Conservation (phyloP, 1,140 invertebrate genomes). For the Magallana ariakensis region DNA sequence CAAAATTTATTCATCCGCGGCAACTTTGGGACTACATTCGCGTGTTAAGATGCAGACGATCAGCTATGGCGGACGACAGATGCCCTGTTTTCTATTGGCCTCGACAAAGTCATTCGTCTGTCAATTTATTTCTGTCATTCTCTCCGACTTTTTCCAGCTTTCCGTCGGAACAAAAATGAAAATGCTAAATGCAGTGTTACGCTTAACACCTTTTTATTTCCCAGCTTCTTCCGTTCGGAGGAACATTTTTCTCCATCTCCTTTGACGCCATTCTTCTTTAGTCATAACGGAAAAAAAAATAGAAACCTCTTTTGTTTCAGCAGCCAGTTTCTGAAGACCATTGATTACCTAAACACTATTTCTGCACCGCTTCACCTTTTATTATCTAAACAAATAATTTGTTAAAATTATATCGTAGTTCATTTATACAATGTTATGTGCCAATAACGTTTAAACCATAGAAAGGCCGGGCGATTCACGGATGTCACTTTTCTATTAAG, state of each 20-base stretch:
- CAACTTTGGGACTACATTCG: slow-evolving; percentile 58
- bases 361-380: neutral
- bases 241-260: neutral
- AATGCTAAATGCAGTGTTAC: slow-evolving; percentile 46
- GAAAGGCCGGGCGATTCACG: neutral
- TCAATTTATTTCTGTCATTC: slow-evolving; percentile 60
- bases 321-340: neutral
- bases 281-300: neutral
- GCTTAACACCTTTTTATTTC: slow-evolving; percentile 31
- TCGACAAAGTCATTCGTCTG: slow-evolving; percentile 58
- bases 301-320: neutral
- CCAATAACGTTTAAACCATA: slow-evolving; percentile 11
- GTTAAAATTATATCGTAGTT: neutral
- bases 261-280: neutral
- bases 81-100: slow-evolving; percentile 57
- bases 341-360: neutral
- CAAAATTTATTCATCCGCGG: slow-evolving; percentile 60
- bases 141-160: slow-evolving; percentile 40
- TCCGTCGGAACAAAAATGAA: slow-evolving; percentile 40
- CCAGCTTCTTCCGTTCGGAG: slow-evolving; percentile 14
- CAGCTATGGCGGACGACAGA: slow-evolving; percentile 56
- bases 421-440: neutral
- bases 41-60: slow-evolving; percentile 59
- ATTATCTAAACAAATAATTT: neutral
- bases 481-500: neutral